These are phyloP conservation scores for Erebia aethiops DNA, from an alignment of 2,888 invertebrate species.

Conservation along the genomic window DNA sequence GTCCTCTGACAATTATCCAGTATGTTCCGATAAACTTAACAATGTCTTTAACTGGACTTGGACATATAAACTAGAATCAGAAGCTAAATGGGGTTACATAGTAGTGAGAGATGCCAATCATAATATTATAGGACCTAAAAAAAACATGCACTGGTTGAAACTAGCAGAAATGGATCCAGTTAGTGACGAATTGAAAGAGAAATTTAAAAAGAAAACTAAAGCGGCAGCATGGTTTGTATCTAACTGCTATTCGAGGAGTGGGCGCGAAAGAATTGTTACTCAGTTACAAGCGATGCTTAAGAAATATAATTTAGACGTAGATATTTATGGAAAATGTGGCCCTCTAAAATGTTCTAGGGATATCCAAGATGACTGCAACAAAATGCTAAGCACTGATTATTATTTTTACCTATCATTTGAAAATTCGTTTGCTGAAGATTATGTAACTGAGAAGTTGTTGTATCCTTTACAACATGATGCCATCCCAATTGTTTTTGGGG, in stretches of 20 bases:
- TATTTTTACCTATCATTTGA: constrained; percentile 67
- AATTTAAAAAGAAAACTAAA: constrained; percentile 50
- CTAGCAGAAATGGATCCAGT: constrained; percentile 52
- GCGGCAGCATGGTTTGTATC: constrained; percentile 66
- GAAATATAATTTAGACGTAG: constrained; percentile 48
- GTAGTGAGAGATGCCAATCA: constrained; percentile 55
- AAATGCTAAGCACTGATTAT: constrained; percentile 53
- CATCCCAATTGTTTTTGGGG: constrained; percentile 88
- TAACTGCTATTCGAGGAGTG: constrained; percentile 51
- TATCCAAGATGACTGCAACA: constrained; percentile 48
- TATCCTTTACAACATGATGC: constrained; percentile 69
- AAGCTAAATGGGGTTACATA: constrained; percentile 64
- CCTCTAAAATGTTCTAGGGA: constrained; percentile 45
- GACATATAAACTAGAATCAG: constrained; percentile 65
- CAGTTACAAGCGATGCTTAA: constrained; percentile 47
- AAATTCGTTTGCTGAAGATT: constrained; percentile 61
- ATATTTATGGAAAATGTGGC: constrained; percentile 60
- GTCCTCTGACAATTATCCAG: constrained; percentile 60
- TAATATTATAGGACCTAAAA: constrained; percentile 58
- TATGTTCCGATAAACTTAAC: constrained; percentile 53
- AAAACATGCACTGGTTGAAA: constrained; percentile 60
- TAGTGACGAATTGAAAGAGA: constrained; percentile 46
- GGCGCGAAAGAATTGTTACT: constrained; percentile 47
- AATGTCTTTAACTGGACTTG: constrained; percentile 72
- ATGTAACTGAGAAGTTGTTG: constrained; percentile 61